phyloP scores from a whole-genome alignment of 2,888 invertebrate species.

The Lamellibrachia columna region DNA sequence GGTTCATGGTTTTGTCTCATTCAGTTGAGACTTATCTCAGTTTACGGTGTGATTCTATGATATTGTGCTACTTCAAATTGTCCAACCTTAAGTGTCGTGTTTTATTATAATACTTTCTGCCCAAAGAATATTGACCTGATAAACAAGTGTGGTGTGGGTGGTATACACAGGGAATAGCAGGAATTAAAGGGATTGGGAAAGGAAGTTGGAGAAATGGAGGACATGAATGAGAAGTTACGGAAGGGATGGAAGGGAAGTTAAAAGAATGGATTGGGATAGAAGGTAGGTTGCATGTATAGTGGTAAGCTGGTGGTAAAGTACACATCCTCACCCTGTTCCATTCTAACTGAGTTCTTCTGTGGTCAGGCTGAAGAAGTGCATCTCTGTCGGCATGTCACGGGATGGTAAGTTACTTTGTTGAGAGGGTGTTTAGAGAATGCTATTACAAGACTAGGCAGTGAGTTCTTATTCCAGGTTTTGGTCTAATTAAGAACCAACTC shows the following conservation, averaged over 20 bases:
- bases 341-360: neutral
- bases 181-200: neutral
- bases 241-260: neutral
- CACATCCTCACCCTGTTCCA: neutral
- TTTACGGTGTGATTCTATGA: no score
- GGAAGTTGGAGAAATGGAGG: neutral
- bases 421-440: neutral
- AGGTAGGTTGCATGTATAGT: neutral
- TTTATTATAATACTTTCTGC: neutral
- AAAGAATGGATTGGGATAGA: neutral
- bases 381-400: slow-evolving; percentile 64
- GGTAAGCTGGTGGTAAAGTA: no score
- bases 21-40: no score
- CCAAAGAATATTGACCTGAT: neutral
- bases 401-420: slow-evolving; percentile 55
- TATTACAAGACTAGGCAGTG: no score
- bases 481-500: no score
- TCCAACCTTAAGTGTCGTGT: no score
- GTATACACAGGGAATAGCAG: neutral
- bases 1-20: no score
- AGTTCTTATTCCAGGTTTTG: no score
- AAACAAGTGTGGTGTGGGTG: neutral
- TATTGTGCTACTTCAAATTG: no score
- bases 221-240: neutral
- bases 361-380: slow-evolving; percentile 61